phyloP scores from a whole-genome alignment of 2,113 vertebrate species.

The Barnardius zonarius region DNA sequence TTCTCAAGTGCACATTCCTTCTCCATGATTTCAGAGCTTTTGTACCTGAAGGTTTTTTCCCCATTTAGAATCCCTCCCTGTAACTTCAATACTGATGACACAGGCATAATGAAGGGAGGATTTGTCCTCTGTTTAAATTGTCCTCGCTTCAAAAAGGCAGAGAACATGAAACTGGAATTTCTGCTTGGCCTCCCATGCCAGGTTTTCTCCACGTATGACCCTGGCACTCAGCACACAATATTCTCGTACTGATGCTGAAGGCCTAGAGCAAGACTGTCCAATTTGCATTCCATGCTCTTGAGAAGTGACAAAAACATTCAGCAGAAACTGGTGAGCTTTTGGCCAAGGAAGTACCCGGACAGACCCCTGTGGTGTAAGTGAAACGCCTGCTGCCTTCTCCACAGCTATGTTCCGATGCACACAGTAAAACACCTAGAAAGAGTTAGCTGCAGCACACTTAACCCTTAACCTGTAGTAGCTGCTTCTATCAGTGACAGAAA shows the following conservation, averaged over 20 bases:
- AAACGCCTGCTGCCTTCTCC: not conserved
- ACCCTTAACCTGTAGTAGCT: not conserved
- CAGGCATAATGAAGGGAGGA: not conserved
- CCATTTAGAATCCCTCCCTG: not conserved
- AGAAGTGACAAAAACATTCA: not conserved
- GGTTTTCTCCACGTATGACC: not conserved
- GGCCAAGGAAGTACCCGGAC: not conserved
- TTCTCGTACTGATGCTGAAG: not conserved
- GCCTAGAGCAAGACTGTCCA: not conserved
- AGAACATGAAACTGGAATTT: not conserved
- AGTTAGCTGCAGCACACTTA: not conserved
- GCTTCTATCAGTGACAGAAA: not conserved
- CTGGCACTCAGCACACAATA: accelerated
- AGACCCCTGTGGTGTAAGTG: not conserved
- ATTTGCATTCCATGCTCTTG: not conserved
- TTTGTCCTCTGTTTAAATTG: not conserved
- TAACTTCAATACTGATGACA: not conserved
- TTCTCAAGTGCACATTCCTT: accelerated
- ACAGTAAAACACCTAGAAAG: not conserved
- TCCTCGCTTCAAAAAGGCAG: not conserved
- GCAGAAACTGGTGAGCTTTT: not conserved
- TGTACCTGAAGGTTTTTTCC: not conserved
- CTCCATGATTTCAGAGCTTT: not conserved
- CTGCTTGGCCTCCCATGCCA: not conserved
- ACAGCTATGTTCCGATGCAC: not conserved